Evolutionary conservation across 2,888 invertebrate species (phyloP), one percentile per base, ranked within the genome.

Genomic region (Tricholauxania praeusta): DNA sequence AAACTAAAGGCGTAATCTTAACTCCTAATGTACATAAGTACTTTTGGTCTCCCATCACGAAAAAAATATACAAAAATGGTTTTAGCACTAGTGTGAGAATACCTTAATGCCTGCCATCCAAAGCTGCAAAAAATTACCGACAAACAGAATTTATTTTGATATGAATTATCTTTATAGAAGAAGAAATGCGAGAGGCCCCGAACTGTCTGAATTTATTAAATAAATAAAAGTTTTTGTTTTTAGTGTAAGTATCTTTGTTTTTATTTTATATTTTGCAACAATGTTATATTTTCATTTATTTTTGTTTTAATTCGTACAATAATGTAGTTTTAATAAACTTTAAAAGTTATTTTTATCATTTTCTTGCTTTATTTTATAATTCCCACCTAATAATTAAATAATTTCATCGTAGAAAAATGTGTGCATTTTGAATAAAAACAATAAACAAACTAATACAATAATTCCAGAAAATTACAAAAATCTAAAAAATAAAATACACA

Each of bases 301-400:
- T 62, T 62, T 67, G 57, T 70, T 70, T 63, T 47, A 39, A 49
- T 70, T 51, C 70, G 70, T 70, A 70, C 70, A 70, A 69, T 63
- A 63, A 53, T 70, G 48, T 60, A 32, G 32, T 51, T 70, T 47
- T 19, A 39, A 48, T 70, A 52, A 62, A 68, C 49, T 70, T 62
- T 39, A 53, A 39, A 47, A 48, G 19, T 48, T 49, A 53, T 57
- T n/a, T 14, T 49, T 47, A 55, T 67, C 19, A 64, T 51, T 22
- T 70, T 60, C 53, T 53, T 39, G 6, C 1, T 39, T 39, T 39
- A 53, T 70, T 63, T 57, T 47, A 28, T 17, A 39, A n/a, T 70
- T 32, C 62, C 48, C 62, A 70, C 51, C 49, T 64, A 64, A 10
- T 10, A 39, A 39, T 39, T 39, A 10, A 39, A 64, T 52, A 48